Evolutionary conservation across 2,888 invertebrate species (phyloP), one percentile per base, ranked within the genome.

Genomic region (Conistra vaccinii): DNA sequence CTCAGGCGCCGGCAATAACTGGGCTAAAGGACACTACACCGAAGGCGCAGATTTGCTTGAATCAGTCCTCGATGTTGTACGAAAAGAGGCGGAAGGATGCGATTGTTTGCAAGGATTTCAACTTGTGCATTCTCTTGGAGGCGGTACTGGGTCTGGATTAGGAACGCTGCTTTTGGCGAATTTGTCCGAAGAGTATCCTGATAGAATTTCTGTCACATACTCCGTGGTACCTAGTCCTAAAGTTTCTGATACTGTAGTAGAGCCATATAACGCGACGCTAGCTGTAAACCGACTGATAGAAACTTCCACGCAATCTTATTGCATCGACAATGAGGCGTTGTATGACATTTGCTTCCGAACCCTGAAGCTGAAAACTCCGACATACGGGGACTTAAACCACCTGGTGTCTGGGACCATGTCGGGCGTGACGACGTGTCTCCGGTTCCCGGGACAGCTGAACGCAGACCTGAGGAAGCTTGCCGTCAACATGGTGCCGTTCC

Each of bases 301-400:
- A 88, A 98, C 97, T 89, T 97, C 94, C 88, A 88, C 97, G 94
- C 91, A 94, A 72, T 88, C 98, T 0, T 98, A 97, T 89, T 98
- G 98, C 87, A 98, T 98, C 77, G 98, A 98, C 91, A 98, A 98
- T 89, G 98, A 98, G 92, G 98, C 98, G 29, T 93, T 98, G 53
- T 98, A 98, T 91, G 98, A 98, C 89, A 98, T 98, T 87, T 98
- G 98, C 94, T 98, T 98, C 95, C 95, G 98, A 74, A 98, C 98
- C 6, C 93, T 98, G 57, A 98, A 97, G 92, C 93, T 98, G 29
- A 96, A 97, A 68, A 97, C 97, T 3, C 98, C 98, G 3, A 98
- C 98, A 1, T 98, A 98, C 89, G 98, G 98, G 20, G 98, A 98
- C 87, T 93, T 98, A 86, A 98, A 98, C 58, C 95, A 95, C 81